phyloP scores from a whole-genome alignment of 2,888 invertebrate genomes.

The Trichogramma dendrolimi region DNA sequence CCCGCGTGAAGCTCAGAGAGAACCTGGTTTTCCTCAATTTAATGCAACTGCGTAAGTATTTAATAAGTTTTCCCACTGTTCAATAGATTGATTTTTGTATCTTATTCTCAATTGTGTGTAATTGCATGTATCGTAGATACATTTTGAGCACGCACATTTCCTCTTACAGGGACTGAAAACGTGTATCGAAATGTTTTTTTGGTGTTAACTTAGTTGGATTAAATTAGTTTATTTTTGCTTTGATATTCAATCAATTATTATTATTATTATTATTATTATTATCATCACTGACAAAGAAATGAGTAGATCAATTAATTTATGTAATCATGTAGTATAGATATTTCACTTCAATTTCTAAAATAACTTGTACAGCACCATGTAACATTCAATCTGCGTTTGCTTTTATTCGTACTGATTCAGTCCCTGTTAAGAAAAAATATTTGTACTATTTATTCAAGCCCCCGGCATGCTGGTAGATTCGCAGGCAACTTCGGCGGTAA shows the following conservation, averaged over 20 bases:
- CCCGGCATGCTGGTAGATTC: constrained; percentile 36
- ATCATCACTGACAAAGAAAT: too few species aligned
- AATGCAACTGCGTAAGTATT: constrained; percentile 47
- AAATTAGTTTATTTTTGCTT: background rate
- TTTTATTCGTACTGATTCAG: constrained; percentile 15
- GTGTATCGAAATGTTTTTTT: background rate
- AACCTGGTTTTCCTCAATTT: constrained; percentile 52
- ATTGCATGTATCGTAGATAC: background rate
- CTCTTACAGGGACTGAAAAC: constrained; percentile 15
- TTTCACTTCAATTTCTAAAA: background rate
- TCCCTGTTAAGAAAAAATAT: constrained; percentile 20
- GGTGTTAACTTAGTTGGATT: background rate
- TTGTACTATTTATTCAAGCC: constrained; percentile 22
- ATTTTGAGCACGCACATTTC: background rate
- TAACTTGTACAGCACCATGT: background rate
- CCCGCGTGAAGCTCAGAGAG: constrained; percentile 51
- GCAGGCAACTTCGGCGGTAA: constrained; percentile 45
- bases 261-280: too few species aligned
- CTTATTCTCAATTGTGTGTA: background rate
- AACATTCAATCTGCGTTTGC: background rate
- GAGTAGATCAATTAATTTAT: background rate
- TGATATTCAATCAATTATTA: too few species aligned
- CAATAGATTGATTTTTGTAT: background rate
- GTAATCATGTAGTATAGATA: background rate
- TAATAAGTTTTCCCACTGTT: background rate